phyloP scores from a whole-genome alignment of 30 jellyfish, hydroid and myxozoan species.

The Cassiopea xamachana region DNA sequence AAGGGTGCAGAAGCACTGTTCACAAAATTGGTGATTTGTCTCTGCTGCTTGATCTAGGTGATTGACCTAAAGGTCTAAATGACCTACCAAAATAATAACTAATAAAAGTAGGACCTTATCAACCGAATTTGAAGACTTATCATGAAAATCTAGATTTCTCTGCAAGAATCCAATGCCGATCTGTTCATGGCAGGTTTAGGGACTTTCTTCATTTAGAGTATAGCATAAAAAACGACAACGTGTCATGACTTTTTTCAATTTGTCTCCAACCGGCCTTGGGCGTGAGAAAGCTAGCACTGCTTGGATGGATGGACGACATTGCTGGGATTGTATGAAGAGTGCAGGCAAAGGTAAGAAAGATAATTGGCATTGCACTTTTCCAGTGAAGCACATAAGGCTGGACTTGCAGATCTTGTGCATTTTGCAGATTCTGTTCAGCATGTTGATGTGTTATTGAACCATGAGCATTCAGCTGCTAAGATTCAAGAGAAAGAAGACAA shows the following conservation, averaged over 20 bases:
- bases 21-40: background rate
- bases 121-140: slow-evolving; percentile 25
- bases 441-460: slow-evolving; percentile 10
- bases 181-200: slow-evolving; percentile 24
- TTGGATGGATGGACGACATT: slow-evolving; percentile 38
- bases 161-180: slow-evolving; percentile 15
- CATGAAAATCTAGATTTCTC: slow-evolving; percentile 26
- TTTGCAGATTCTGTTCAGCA: slow-evolving; percentile 27
- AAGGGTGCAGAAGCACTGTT: slow-evolving; percentile 1
- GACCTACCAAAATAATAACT: background rate
- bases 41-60: background rate
- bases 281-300: slow-evolving; percentile 58
- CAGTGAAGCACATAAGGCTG: slow-evolving; percentile 62
- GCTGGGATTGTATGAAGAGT: slow-evolving; percentile 61
- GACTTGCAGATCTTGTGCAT: slow-evolving; percentile 50
- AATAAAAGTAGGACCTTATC: slow-evolving; percentile 47
- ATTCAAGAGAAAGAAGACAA: slow-evolving; percentile 69
- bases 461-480: background rate
- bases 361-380: slow-evolving; percentile 45
- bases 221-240: slow-evolving; percentile 40
- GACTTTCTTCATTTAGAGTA: slow-evolving; percentile 50
- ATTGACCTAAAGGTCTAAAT: background rate
- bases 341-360: slow-evolving; percentile 40
- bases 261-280: slow-evolving; percentile 49
- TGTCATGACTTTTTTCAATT: slow-evolving; percentile 45